These are phyloP conservation scores for Drymonia ruficornis DNA, from an alignment of 2,888 invertebrate genomes.

Conservation along the genomic window DNA sequence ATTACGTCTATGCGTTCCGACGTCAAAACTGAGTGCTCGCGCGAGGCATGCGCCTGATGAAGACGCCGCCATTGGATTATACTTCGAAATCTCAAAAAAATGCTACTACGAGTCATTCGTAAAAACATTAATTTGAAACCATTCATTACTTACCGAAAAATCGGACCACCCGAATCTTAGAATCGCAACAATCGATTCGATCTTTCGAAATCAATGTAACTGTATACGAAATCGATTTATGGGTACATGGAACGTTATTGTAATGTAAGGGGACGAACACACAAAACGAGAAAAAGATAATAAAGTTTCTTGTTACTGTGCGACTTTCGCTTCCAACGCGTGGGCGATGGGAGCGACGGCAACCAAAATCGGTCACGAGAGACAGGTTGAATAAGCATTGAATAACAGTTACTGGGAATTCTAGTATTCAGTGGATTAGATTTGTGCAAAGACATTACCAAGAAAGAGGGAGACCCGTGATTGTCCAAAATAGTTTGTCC, in stretches of 20 bases:
- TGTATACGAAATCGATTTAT: conserved; percentile 51
- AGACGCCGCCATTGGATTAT: too few species aligned
- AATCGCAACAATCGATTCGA: conserved; percentile 49
- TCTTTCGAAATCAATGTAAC: conserved; percentile 55
- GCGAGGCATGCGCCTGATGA: too few species aligned
- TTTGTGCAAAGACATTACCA: too few species aligned
- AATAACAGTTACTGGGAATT: conserved; percentile 31
- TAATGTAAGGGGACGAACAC: conserved; percentile 44
- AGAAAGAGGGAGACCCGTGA: too few species aligned
- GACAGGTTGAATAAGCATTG: conserved; percentile 67
- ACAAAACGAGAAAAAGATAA: conserved; percentile 50
- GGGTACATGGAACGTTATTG: conserved; percentile 22
- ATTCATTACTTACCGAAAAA: conserved; percentile 20
- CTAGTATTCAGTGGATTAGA: conserved; percentile 9
- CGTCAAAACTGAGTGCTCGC: too few species aligned
- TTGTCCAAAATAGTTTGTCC: too few species aligned
- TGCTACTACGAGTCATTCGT: conserved; percentile 15
- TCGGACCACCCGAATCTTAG: conserved; percentile 34
- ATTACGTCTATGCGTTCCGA: too few species aligned
- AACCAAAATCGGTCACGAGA: conserved; percentile 66
- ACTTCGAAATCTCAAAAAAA: not conserved
- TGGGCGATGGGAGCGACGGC: conserved; percentile 59
- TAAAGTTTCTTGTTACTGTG: conserved; percentile 47
- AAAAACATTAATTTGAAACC: conserved; percentile 26
- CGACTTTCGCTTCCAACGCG: conserved; percentile 47